Evolutionary conservation across 2,888 invertebrate species (phyloP).

Genomic region (Thyatira batis): DNA sequence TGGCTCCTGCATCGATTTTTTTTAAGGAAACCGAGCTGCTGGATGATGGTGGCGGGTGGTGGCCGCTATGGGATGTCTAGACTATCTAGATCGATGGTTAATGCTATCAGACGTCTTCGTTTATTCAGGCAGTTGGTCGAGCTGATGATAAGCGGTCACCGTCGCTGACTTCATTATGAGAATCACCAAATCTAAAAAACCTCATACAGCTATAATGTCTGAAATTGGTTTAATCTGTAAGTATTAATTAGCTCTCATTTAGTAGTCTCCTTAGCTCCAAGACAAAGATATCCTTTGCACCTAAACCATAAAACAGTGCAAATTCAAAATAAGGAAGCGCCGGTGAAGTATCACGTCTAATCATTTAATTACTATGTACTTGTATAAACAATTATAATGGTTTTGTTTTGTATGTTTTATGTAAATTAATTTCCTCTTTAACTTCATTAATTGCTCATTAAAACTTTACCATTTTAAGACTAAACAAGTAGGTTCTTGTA

Average conservation of each 20-base stretch:
- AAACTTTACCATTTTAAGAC: background rate
- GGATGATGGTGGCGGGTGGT: background rate
- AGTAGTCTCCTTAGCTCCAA: background rate
- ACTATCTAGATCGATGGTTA: background rate
- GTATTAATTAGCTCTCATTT: too few relatives aligned
- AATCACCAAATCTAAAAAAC: too few relatives aligned
- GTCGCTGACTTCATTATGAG: too few relatives aligned
- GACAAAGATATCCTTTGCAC: background rate
- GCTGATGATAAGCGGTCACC: too few relatives aligned
- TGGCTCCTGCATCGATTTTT: slow-evolving; percentile 71
- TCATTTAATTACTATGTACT: background rate
- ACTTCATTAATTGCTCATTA: background rate
- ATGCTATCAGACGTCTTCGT: too few relatives aligned
- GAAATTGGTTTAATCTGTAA: too few relatives aligned
- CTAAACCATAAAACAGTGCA: background rate
- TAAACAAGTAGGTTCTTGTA: background rate
- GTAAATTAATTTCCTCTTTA: background rate
- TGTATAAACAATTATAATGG: background rate
- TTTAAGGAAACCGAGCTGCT: slow-evolving; percentile 28
- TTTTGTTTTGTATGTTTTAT: background rate
- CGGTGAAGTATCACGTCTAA: background rate
- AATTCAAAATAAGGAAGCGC: background rate
- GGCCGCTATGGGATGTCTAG: background rate
- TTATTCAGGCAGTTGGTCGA: too few relatives aligned
- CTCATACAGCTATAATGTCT: too few relatives aligned